Evolutionary conservation across 2,113 vertebrate genomes (phyloP).

Genomic region (Podilymbus podiceps): DNA sequence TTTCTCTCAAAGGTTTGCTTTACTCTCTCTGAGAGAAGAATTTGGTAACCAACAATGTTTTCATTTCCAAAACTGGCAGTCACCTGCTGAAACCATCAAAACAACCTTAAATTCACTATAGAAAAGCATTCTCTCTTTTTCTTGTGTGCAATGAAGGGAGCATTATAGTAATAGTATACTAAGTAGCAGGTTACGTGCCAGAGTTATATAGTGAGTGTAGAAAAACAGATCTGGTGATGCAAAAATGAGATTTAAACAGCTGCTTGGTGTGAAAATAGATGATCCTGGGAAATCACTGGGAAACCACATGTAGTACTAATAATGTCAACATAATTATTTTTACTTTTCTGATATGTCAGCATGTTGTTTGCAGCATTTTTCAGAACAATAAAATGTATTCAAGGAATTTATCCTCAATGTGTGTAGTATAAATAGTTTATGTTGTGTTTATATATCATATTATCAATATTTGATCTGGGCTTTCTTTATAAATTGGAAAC

Average conservation of each 20-base stretch:
- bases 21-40: neutral
- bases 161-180: neutral
- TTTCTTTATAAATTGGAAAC: conserved; percentile 71
- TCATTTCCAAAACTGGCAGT: neutral
- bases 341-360: conserved; percentile 67
- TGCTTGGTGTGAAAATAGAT: neutral
- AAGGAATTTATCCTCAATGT: conserved; percentile 72
- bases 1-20: neutral
- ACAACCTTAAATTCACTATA: neutral
- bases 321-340: conserved; percentile 70
- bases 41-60: neutral
- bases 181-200: neutral
- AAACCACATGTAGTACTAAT: conserved; percentile 34
- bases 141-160: neutral
- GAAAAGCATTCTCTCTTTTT: neutral
- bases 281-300: conserved; percentile 38
- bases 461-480: conserved; percentile 67
- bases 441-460: conserved; percentile 68
- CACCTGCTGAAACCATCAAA: neutral
- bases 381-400: conserved; percentile 77
- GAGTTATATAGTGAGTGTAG: neutral
- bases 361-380: conserved; percentile 71
- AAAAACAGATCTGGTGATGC: neutral
- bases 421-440: conserved; percentile 63
- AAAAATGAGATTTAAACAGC: neutral